Evolutionary conservation across 2,797 vertebrate genomes (phyloP).

Genomic region (Sparus aurata): DNA sequence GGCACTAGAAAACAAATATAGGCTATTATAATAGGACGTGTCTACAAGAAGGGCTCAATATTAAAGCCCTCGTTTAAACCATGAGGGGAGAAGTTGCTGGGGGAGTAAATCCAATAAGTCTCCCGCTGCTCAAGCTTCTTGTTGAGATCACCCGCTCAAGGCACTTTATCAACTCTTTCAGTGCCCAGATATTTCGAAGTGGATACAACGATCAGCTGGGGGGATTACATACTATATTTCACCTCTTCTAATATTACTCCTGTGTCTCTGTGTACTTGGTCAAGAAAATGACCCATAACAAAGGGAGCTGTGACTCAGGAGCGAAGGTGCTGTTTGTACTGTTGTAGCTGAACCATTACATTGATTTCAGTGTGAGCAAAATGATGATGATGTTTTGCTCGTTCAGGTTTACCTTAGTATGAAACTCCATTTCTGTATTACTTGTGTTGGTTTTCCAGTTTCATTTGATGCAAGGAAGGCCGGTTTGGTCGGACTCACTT

Average conservation of each 20-base stretch:
- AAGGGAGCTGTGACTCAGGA: neutral
- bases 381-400: neutral
- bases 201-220: neutral
- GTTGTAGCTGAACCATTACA: neutral
- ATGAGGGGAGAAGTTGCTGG: neutral
- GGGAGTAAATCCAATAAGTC: slow-evolving; percentile 14
- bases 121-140: neutral
- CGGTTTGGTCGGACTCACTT: slow-evolving; percentile 1
- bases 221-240: neutral
- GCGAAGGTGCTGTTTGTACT: neutral
- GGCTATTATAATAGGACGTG: neutral
- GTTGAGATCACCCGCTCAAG: neutral
- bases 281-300: neutral
- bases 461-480: neutral
- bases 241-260: neutral
- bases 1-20: slow-evolving; percentile 1
- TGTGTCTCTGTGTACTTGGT: neutral
- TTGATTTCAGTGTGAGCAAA: neutral
- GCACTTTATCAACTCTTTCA: neutral
- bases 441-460: neutral
- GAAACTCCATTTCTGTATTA: neutral
- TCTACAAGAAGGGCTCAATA: neutral
- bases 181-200: neutral
- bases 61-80: slow-evolving; percentile 9
- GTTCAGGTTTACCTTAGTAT: too few species aligned